phyloP scores from a whole-genome alignment of 2,113 vertebrate genomes.

The Pelecanus crispus region DNA sequence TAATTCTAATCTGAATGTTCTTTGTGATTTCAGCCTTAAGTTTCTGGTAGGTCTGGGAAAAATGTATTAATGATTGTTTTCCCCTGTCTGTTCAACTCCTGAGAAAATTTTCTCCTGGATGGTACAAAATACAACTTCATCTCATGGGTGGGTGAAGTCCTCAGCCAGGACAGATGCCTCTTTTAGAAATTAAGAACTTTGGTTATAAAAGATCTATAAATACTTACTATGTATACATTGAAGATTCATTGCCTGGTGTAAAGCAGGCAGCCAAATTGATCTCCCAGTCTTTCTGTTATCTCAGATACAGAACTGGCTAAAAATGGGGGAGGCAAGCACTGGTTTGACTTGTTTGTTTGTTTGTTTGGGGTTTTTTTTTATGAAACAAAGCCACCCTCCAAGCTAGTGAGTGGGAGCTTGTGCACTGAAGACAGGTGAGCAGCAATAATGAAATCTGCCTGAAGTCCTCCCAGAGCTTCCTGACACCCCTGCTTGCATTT shows the following conservation, averaged over 20 bases:
- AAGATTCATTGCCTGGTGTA: not conserved
- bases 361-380: too few relatives aligned
- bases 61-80: not conserved
- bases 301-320: not conserved
- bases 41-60: not conserved
- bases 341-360: not conserved
- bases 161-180: not conserved
- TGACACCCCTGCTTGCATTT: not conserved
- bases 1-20: not conserved
- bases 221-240: not conserved
- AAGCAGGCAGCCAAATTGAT: not conserved
- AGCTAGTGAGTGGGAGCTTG: not conserved
- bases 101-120: not conserved
- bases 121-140: not conserved
- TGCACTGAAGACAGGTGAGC: not conserved
- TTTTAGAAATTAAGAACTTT: not conserved
- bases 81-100: not conserved
- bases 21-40: not conserved
- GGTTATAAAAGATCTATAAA: not conserved
- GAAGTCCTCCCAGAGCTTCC: not conserved
- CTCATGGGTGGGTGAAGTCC: not conserved
- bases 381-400: not conserved
- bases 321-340: not conserved
- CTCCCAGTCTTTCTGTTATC: not conserved
- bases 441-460: not conserved